Conservation (phyloP, 2,113 vertebrate genomes). For the Otus sunia region DNA sequence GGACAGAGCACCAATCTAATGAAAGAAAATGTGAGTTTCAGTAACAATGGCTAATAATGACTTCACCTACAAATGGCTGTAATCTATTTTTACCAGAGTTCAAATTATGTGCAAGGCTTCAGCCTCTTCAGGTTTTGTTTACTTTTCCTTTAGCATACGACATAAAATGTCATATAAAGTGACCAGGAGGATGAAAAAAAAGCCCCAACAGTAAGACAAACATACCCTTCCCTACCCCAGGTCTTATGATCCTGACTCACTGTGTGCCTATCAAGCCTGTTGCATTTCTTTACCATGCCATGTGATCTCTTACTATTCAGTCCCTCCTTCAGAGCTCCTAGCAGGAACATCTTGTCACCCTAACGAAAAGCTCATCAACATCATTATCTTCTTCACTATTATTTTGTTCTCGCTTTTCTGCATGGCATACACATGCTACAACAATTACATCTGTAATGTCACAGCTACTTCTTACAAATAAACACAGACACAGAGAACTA, state of each 20-base stretch:
- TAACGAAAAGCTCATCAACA: not conserved
- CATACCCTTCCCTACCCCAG: not conserved
- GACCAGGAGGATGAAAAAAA: not conserved
- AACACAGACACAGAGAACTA: not conserved
- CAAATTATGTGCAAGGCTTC: not conserved
- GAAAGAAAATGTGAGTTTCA: not conserved
- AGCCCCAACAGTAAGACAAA: not conserved
- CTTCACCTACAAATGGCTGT: not conserved
- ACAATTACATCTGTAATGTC: not conserved
- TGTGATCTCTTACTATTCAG: not conserved
- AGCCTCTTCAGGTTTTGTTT: not conserved
- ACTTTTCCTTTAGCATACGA: not conserved
- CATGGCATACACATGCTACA: not conserved
- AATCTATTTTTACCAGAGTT: not conserved
- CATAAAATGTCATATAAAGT: not conserved
- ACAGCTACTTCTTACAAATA: not conserved
- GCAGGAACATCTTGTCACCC: not conserved
- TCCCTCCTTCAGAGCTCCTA: not conserved
- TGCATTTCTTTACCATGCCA: not conserved
- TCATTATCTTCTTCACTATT: not conserved
- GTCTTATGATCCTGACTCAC: constrained; percentile 17
- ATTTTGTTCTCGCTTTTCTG: not conserved
- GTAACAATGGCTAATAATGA: not conserved
- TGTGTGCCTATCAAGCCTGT: not conserved
- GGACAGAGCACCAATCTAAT: accelerated